phyloP scores from a whole-genome alignment of 1,140 invertebrate genomes.

The Heliothis virescens region DNA sequence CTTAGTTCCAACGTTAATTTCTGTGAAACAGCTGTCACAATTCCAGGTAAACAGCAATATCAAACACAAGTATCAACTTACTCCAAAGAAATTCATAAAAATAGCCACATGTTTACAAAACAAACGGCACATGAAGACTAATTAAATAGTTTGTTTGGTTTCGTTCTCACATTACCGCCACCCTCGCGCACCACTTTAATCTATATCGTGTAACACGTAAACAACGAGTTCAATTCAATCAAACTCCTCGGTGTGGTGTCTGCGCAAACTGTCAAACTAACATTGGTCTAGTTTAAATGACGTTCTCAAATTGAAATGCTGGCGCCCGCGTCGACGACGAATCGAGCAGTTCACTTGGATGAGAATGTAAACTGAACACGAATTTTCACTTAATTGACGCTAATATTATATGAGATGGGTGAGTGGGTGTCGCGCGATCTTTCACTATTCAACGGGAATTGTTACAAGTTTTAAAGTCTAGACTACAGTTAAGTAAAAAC shows the following conservation, averaged over 20 bases:
- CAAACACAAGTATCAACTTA: background rate
- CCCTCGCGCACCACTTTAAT: conserved; percentile 41
- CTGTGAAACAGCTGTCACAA: background rate
- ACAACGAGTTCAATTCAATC: conserved; percentile 60
- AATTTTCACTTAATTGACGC: conserved; percentile 53
- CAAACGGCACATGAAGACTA: background rate
- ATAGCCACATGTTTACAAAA: background rate
- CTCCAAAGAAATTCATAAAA: background rate
- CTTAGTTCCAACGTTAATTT: too few species aligned
- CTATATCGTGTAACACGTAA: conserved; percentile 55
- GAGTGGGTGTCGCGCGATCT: background rate
- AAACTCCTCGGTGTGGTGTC: conserved; percentile 55
- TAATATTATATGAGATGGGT: conserved; percentile 24
- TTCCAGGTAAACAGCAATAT: background rate
- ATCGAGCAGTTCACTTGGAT: conserved; percentile 54
- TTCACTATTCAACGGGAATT: background rate
- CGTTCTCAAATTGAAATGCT: conserved; percentile 65
- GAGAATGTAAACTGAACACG: conserved; percentile 42
- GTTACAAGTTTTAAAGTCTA: background rate
- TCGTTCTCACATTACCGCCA: conserved; percentile 36
- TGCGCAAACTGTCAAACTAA: conserved; percentile 63
- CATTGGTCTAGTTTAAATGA: conserved; percentile 63
- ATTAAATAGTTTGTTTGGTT: conserved; percentile 34
- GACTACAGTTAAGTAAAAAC: background rate
- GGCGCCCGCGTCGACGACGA: conserved; percentile 40